Evolutionary conservation across 2,888 invertebrate species (phyloP).

Genomic region (Pyrgus malvae): DNA sequence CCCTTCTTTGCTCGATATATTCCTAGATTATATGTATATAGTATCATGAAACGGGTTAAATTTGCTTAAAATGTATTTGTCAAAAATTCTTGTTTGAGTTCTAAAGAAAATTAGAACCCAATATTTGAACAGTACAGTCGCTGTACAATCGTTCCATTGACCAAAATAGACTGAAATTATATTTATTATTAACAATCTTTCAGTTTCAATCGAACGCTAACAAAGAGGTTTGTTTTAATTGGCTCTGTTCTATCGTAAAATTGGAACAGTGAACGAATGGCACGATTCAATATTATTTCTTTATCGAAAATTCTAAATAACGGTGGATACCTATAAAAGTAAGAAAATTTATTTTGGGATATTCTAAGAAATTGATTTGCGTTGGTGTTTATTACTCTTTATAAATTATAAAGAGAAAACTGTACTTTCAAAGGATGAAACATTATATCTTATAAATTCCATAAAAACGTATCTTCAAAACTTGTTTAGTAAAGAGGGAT

Average conservation of each 20-base stretch:
- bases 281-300: conserved; percentile 27
- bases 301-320: background rate
- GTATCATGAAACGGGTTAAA: background rate
- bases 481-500: too few relatives aligned
- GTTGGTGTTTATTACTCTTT: too few relatives aligned
- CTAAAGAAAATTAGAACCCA: conserved; percentile 2
- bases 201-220: conserved; percentile 1
- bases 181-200: conserved; percentile 20
- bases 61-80: background rate
- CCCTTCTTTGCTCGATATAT: too few relatives aligned
- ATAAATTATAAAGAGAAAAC: too few relatives aligned
- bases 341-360: too few relatives aligned
- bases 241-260: conserved; percentile 17
- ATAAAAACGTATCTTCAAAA: too few relatives aligned
- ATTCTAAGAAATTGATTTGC: too few relatives aligned
- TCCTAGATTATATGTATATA: too few relatives aligned
- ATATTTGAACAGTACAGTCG: conserved; percentile 5
- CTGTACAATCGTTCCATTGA: conserved; percentile 2
- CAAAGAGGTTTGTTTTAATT: conserved; percentile 15
- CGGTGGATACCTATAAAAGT: too few relatives aligned
- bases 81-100: too few relatives aligned
- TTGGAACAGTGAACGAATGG: conserved; percentile 35
- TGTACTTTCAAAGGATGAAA: too few relatives aligned
- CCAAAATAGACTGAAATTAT: background rate
- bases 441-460: too few relatives aligned